Conservation (phyloP, 2,113 vertebrate genomes). For the Setophaga kirtlandii region DNA sequence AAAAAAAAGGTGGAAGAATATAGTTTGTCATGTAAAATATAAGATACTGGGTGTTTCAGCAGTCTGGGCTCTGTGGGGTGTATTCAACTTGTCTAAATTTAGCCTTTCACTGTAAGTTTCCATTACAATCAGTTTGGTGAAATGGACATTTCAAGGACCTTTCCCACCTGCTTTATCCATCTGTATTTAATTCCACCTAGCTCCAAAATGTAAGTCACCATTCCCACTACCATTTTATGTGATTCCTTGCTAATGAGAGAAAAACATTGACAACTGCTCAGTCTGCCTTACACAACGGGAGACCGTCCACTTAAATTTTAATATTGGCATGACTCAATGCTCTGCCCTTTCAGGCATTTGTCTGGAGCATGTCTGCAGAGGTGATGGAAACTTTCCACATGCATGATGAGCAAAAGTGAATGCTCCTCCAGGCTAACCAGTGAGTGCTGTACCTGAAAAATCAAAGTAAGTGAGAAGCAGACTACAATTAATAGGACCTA, state of each 20-base stretch:
- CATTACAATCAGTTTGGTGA: neutral
- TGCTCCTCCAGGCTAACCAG: neutral
- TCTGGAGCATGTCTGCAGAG: neutral
- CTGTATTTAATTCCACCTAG: neutral
- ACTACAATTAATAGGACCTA: neutral
- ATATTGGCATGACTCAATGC: neutral
- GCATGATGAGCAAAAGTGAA: neutral
- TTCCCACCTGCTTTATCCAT: neutral
- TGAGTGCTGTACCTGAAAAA: neutral
- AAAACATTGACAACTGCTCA: neutral
- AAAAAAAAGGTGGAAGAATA: neutral
- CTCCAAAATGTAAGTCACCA: neutral
- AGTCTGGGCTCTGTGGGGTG: neutral
- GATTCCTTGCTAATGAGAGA: neutral
- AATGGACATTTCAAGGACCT: neutral
- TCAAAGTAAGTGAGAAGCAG: neutral
- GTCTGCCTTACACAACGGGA: neutral
- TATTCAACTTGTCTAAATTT: neutral
- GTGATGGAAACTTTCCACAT: neutral
- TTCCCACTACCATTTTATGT: neutral
- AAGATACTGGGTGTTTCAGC: neutral
- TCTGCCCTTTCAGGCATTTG: neutral
- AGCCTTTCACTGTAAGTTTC: neutral
- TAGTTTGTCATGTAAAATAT: neutral
- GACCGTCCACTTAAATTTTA: neutral